Conservation (phyloP, 2,888 invertebrate species). For the Dasypolia templi region DNA sequence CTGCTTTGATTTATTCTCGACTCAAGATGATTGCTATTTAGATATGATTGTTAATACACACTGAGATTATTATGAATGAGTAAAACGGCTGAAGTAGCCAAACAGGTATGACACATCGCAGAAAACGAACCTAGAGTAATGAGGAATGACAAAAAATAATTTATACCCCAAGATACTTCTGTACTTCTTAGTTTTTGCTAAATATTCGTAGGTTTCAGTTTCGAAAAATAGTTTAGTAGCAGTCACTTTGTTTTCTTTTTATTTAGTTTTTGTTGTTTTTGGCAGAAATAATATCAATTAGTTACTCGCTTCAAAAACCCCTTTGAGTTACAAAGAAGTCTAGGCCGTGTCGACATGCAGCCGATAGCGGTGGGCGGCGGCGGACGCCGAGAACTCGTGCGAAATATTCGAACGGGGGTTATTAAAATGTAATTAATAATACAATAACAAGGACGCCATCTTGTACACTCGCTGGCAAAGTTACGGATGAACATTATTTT, state of each 20-base stretch:
- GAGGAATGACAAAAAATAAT: no score
- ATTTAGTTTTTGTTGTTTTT: background rate
- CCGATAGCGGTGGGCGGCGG: background rate
- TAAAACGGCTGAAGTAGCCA: background rate
- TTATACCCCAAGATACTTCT: background rate
- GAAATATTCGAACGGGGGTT: background rate
- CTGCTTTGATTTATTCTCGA: slow-evolving; percentile 17
- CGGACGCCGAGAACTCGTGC: background rate
- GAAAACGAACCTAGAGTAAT: background rate
- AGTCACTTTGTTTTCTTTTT: background rate
- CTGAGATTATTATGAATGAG: background rate
- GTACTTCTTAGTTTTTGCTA: background rate
- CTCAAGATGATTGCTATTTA: slow-evolving; percentile 5
- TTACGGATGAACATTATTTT: slow-evolving; percentile 11
- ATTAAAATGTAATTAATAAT: slow-evolving; percentile 22
- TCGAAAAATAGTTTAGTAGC: background rate
- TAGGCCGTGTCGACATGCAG: background rate
- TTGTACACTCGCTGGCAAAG: slow-evolving; percentile 13
- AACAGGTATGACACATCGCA: background rate
- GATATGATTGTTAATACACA: slow-evolving; percentile 3
- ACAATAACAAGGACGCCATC: slow-evolving; percentile 19
- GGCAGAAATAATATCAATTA: background rate
- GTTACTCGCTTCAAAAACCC: background rate
- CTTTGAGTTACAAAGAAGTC: background rate
- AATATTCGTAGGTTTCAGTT: no score